Conservation (phyloP, 2,888 invertebrate genomes). For the Macrosiphum euphorbiae region DNA sequence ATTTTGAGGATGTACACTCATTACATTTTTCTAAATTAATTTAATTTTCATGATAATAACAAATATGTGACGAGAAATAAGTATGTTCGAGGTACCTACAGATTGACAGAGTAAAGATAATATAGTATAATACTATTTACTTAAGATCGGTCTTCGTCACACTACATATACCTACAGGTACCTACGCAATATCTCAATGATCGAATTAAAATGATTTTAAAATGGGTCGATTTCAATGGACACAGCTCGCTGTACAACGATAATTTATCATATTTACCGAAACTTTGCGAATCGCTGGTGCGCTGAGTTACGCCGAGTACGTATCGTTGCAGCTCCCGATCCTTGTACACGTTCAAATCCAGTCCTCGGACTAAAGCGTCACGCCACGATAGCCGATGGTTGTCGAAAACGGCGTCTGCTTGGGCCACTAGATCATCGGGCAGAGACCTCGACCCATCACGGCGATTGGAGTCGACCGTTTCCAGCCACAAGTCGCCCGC, state of each 20-base stretch:
- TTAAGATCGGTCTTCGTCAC: neutral
- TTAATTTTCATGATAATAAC: neutral
- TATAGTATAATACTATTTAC: neutral
- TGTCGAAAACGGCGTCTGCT: conserved; percentile 52
- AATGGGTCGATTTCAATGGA: neutral
- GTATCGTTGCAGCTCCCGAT: neutral
- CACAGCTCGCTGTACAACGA: neutral
- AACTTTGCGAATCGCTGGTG: neutral
- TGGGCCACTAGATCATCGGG: neutral
- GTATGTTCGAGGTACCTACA: neutral
- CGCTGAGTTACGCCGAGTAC: neutral
- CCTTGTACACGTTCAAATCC: conserved; percentile 35
- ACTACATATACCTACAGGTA: neutral
- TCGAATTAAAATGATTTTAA: neutral
- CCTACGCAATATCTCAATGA: neutral
- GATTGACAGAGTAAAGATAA: neutral
- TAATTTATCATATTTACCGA: neutral
- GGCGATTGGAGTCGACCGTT: neutral
- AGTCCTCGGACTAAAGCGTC: conserved; percentile 3
- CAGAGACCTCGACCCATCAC: neutral
- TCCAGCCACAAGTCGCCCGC: conserved; percentile 47
- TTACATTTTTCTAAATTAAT: neutral
- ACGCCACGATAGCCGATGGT: conserved; percentile 31
- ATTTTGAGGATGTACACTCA: neutral
- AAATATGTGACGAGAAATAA: neutral